Percentiles rank a stretch among this genome's conserved stretches.
phyloP scores from a whole-genome alignment of 37 sponge, comb jelly and placozoan genomes.

The Geodia barretti region DNA sequence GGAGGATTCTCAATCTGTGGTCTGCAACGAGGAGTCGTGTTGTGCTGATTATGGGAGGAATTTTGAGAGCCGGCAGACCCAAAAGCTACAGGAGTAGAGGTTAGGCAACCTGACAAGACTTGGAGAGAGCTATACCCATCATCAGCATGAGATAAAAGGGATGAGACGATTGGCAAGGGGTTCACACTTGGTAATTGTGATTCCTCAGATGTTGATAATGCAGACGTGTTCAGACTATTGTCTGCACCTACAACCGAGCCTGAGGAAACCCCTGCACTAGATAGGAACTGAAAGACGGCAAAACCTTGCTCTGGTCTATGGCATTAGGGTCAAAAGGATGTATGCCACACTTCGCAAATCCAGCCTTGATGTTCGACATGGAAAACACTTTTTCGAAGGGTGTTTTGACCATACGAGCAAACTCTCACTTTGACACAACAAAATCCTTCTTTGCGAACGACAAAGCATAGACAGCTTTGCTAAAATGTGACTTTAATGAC shows the following conservation, averaged over 20 bases:
- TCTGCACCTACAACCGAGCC: background rate
- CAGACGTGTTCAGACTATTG: no score
- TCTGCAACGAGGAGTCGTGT: no score
- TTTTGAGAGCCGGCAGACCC: background rate
- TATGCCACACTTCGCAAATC: conserved; percentile 4
- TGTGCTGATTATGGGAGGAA: no score
- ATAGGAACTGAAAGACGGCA: no score
- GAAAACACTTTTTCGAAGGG: conserved; percentile 17
- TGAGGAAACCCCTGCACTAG: background rate
- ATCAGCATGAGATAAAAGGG: no score
- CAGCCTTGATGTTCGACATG: conserved; percentile 7
- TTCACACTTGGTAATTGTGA: background rate
- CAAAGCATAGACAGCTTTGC: background rate
- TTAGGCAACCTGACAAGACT: no score
- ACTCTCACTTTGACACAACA: conserved; percentile 5
- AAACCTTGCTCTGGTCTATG: no score
- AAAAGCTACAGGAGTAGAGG: background rate
- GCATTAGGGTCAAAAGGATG: conserved; percentile 5
- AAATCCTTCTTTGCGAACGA: conserved; percentile 14
- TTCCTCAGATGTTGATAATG: no score
- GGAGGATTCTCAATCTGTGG: background rate
- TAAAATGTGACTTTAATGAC: background rate
- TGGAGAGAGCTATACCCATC: no score
- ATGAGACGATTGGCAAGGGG: no score
- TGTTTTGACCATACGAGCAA: background rate